Percentiles rank a stretch among this genome's conserved stretches.
phyloP scores from a whole-genome alignment of 2,113 vertebrate species.

The Hippocampus mohnikei region DNA sequence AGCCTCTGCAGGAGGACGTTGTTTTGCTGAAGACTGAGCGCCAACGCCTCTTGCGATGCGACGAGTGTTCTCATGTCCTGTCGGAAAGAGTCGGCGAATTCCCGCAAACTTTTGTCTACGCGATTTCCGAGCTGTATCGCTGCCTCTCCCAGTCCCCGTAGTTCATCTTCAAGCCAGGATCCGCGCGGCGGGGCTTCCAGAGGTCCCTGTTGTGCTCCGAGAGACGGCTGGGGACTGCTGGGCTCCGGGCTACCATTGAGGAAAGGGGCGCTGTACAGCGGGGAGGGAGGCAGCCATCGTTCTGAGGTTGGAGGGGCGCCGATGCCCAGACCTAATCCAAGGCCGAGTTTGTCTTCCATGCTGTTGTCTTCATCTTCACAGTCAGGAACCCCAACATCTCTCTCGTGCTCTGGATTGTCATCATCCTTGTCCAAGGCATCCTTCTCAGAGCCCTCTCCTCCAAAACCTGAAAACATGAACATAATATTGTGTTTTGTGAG shows the following conservation, averaged over 20 bases:
- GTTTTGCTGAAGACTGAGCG: slow-evolving; percentile 75
- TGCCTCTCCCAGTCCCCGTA: slow-evolving; percentile 72
- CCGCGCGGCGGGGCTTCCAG: slow-evolving; percentile 68
- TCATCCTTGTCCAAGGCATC: slow-evolving; percentile 75
- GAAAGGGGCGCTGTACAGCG: slow-evolving; percentile 77
- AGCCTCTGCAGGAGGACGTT: slow-evolving; percentile 76
- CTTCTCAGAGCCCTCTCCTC: slow-evolving; percentile 69
- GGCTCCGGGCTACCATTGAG: slow-evolving; percentile 77
- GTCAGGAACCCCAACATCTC: slow-evolving; percentile 67
- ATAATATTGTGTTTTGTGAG: neutral
- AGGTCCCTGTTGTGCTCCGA: slow-evolving; percentile 70
- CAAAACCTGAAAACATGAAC: slow-evolving; percentile 64
- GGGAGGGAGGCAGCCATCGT: slow-evolving; percentile 77
- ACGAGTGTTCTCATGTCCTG: slow-evolving; percentile 74
- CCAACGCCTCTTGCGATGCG: slow-evolving; percentile 73
- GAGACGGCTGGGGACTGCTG: slow-evolving; percentile 74
- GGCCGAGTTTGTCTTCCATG: slow-evolving; percentile 76
- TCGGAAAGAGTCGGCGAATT: slow-evolving; percentile 73
- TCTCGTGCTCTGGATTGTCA: slow-evolving; percentile 68
- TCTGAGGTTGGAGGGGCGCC: slow-evolving; percentile 76
- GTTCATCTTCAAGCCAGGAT: slow-evolving; percentile 77
- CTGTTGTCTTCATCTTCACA: slow-evolving; percentile 70
- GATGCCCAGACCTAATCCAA: slow-evolving; percentile 73
- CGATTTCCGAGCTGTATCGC: slow-evolving; percentile 74
- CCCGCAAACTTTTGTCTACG: slow-evolving; percentile 72